Conservation (phyloP, 1,140 invertebrate genomes). For the Leptopilina clavipes region DNA sequence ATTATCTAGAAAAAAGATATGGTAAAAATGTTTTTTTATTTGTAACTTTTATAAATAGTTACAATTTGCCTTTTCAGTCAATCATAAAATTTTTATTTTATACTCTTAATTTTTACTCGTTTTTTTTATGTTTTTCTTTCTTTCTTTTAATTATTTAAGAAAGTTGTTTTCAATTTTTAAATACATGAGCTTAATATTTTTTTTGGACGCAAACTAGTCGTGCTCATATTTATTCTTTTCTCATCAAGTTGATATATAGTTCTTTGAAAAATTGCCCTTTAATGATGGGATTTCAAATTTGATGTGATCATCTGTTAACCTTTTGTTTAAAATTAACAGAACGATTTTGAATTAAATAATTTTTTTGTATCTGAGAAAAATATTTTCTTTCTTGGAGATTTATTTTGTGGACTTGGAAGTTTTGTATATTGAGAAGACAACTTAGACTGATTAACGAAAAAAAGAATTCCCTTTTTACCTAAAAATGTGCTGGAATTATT, state of each 20-base stretch:
- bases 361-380: too few relatives aligned
- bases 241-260: not conserved
- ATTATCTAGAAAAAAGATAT: constrained; percentile 29
- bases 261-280: not conserved
- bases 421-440: too few relatives aligned
- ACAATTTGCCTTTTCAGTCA: constrained; percentile 21
- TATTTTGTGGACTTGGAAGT: too few relatives aligned
- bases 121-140: not conserved
- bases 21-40: not conserved
- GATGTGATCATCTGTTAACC: not conserved
- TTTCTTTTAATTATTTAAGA: not conserved
- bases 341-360: too few relatives aligned
- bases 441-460: too few relatives aligned
- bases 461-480: too few relatives aligned
- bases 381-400: too few relatives aligned
- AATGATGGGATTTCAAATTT: not conserved
- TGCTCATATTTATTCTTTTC: not conserved
- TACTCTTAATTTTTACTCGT: not conserved
- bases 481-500: too few relatives aligned
- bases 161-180: not conserved
- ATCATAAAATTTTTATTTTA: not conserved
- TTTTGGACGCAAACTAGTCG: not conserved
- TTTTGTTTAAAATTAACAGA: not conserved
- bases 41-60: constrained; percentile 13
- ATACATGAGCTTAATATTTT: not conserved